A percentile compares a stretch with the other conserved stretches of the same genome.
phyloP scores from a whole-genome alignment of 2,797 vertebrate genomes.

The Hypotaenidia okinawae region DNA sequence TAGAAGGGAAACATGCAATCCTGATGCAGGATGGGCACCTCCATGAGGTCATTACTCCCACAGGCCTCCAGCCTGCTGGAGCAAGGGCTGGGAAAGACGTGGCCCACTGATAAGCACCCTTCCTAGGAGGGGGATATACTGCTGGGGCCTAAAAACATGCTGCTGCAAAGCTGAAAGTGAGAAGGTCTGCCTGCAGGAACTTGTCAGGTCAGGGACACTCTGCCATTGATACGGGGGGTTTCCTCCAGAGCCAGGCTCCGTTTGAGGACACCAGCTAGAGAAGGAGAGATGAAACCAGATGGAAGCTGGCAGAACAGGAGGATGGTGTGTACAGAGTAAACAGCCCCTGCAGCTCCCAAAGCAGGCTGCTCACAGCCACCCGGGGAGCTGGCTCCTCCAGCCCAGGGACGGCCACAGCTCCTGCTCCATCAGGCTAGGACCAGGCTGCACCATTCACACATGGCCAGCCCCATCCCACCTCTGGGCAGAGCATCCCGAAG shows the following conservation, averaged over 20 bases:
- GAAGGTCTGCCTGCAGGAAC: neutral
- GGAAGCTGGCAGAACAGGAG: neutral
- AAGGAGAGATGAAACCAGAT: constrained; percentile 3
- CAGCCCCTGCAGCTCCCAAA: neutral
- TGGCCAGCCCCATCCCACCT: neutral
- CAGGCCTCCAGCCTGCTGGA: neutral
- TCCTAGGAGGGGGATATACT: neutral
- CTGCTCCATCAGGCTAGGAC: neutral
- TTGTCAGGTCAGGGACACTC: neutral
- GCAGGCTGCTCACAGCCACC: neutral
- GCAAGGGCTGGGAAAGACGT: neutral
- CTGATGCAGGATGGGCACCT: rapidly evolving
- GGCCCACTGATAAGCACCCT: rapidly evolving
- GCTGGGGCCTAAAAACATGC: neutral
- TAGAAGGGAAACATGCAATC: constrained; percentile 42
- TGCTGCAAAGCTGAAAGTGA: neutral
- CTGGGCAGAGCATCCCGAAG: rapidly evolving
- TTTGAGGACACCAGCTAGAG: neutral
- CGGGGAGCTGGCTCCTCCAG: neutral
- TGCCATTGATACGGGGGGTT: neutral
- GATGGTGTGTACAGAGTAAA: constrained; percentile 45
- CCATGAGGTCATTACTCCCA: neutral
- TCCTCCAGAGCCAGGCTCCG: neutral
- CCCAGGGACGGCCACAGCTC: rapidly evolving
- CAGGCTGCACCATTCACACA: rapidly evolving